phyloP scores from a whole-genome alignment of 2,113 vertebrate species.

The Physeter macrocephalus region DNA sequence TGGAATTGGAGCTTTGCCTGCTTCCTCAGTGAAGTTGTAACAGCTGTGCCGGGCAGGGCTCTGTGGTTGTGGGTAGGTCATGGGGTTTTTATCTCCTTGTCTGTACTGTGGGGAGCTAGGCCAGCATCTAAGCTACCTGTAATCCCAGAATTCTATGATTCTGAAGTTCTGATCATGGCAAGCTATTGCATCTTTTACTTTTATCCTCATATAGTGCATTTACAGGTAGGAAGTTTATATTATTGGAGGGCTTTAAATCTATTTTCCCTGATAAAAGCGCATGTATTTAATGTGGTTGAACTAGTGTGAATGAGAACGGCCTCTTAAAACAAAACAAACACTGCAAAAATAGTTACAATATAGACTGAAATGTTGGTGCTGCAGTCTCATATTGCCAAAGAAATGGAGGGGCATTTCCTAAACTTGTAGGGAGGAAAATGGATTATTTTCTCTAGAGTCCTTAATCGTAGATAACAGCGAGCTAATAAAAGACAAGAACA shows the following conservation, averaged over 20 bases:
- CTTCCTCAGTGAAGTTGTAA: background rate
- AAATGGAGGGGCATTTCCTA: background rate
- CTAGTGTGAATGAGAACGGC: slow-evolving; percentile 18
- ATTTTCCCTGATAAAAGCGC: slow-evolving; percentile 23
- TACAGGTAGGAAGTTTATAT: background rate
- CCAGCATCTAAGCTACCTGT: background rate
- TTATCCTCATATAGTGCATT: background rate
- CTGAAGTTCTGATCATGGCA: slow-evolving; percentile 1
- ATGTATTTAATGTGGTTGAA: background rate
- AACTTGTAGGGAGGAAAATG: background rate
- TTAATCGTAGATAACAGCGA: background rate
- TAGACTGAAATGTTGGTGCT: background rate
- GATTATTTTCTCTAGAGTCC: background rate
- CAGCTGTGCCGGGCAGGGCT: background rate
- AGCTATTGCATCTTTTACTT: slow-evolving; percentile 12
- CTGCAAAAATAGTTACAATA: background rate
- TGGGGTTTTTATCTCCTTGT: background rate
- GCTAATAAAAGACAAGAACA: background rate
- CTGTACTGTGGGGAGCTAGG: background rate
- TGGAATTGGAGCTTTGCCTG: background rate
- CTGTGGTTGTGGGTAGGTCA: background rate
- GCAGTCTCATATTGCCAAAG: background rate
- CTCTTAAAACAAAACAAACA: slow-evolving; percentile 36
- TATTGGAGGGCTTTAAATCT: background rate
- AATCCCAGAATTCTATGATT: background rate